Base-by-base conservation (phyloP, 2,797 vertebrate genomes). In the Gallirallus australis region DNA sequence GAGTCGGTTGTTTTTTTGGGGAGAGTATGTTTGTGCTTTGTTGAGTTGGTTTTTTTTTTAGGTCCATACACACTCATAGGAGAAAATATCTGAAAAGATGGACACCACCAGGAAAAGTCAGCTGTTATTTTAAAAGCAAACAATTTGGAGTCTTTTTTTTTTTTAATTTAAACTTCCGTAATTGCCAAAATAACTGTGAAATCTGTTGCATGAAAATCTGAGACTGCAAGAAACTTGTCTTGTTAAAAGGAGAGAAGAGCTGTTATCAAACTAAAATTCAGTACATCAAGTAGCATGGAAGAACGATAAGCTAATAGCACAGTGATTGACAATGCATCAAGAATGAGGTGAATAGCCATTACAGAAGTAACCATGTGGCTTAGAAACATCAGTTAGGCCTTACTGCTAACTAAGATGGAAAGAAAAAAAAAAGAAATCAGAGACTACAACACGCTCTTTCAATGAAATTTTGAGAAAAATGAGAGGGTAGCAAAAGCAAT, bases 141-240 rank as follows among this genome's bases (percentile, higher is more conserved):
- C 61, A 57, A 75, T 5, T 35, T 50, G 42, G 42, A 37, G 63
- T 20, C 14, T 27, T 52, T 21, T 64, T 48, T 77, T 91, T 86
- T 90, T 23, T 20, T 47, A 35, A 35, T 35, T 81, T 31, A n/a
- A 92, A 94, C 79, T 89, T 71, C 89, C 89, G 68, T 87, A 94
- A 95, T 92, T 94, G 48, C 72, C 75, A 93, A 95, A 94, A 82
- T 72, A 92, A 63, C 93, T 89, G 91, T 94, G 94, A 93, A 93
- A 89, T 95, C 65, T 89, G 78, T 27, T 93, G 89, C 82, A 48
- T 7, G 30, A 94, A 82, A 94, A 80, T 57, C 86, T 61, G 50
- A 83, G 93, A 64, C 61, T 45, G 70, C 59, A 90, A 95, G 89
- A 77, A 86, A 87, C 71, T 72, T 71, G 56, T 85, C 93, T 89